Conservation (phyloP, 2,888 invertebrate species). For the Rotaria magnacalcarata region DNA sequence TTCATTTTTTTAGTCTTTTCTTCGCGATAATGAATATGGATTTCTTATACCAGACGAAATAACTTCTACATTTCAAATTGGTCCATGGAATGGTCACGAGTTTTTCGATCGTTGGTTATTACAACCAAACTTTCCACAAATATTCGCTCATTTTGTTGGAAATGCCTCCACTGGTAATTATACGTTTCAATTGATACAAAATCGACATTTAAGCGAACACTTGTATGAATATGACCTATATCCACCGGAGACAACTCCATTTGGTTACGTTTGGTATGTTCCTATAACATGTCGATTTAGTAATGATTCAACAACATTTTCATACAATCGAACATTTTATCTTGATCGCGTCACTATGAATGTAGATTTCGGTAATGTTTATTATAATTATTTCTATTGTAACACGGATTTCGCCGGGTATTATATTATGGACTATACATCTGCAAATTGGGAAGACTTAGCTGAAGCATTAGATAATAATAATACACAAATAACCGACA, state of each 20-base stretch:
- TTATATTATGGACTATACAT: slow-evolving; percentile 42
- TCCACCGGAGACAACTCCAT: slow-evolving; percentile 37
- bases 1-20: background rate
- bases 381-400: slow-evolving; percentile 33
- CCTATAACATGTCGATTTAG: slow-evolving; percentile 32
- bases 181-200: background rate
- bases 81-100: slow-evolving; percentile 34
- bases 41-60: background rate
- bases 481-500: background rate
- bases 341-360: background rate
- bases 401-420: slow-evolving; percentile 43
- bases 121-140: slow-evolving; percentile 42
- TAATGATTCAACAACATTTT: background rate
- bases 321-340: background rate
- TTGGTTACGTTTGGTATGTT: slow-evolving; percentile 40
- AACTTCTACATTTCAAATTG: background rate
- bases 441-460: slow-evolving; percentile 40
- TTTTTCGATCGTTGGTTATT: slow-evolving; percentile 42
- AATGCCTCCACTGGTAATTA: background rate
- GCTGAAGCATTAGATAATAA: slow-evolving; percentile 9
- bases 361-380: background rate
- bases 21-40: background rate
- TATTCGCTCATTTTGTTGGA: background rate
- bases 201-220: background rate
- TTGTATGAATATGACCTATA: slow-evolving; percentile 37